phyloP scores from a whole-genome alignment of 2,113 vertebrate genomes.

The Alces alces region DNA sequence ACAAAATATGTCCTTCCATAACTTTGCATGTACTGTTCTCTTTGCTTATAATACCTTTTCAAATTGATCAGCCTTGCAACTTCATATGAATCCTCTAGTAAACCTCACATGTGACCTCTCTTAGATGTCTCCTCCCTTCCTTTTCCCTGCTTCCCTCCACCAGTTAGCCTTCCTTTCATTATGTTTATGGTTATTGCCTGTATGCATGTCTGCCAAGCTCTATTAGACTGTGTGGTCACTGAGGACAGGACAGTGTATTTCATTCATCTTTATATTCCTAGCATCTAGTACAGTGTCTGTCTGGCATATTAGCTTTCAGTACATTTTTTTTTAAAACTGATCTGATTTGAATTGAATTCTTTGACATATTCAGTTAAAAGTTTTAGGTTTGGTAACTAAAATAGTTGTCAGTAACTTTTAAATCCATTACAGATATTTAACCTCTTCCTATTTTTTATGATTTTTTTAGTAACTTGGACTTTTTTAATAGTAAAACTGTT shows the following conservation, averaged over 20 bases:
- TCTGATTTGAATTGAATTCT: not conserved
- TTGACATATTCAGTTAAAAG: not conserved
- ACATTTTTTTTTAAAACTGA: not conserved
- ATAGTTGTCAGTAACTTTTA: not conserved
- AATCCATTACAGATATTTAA: constrained; percentile 1
- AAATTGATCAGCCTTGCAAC: not conserved
- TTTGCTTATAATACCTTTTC: not conserved
- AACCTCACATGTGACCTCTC: not conserved
- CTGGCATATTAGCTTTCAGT: not conserved
- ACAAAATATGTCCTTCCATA: not conserved
- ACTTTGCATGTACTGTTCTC: not conserved
- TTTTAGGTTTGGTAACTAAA: not conserved
- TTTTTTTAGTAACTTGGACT: constrained; percentile 22
- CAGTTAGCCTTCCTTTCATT: not conserved
- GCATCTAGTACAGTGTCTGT: not conserved
- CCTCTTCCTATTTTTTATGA: constrained; percentile 27
- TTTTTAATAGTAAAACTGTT: constrained; percentile 15
- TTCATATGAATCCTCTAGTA: not conserved
- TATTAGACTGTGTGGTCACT: not conserved
- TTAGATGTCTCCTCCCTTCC: not conserved
- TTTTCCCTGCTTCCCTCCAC: not conserved
- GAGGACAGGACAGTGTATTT: not conserved
- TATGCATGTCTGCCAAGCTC: not conserved
- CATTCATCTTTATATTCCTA: not conserved
- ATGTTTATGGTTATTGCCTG: not conserved